Base-by-base conservation (phyloP, 2,888 invertebrate species). In the Pristionchus entomophagus region DNA sequence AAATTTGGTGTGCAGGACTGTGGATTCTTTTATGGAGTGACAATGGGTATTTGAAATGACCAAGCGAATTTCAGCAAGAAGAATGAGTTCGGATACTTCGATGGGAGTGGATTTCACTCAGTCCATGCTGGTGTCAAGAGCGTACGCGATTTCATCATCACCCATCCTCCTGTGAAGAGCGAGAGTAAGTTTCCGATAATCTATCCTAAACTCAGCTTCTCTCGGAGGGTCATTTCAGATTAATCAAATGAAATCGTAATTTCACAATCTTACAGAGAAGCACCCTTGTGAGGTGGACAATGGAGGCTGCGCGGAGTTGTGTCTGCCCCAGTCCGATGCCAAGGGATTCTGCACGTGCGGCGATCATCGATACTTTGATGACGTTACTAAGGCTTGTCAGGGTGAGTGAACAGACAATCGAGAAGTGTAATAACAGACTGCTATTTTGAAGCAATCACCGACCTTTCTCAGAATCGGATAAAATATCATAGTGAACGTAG, bases 11-110 rank as follows among this genome's bases (percentile, higher is more conserved):
- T n/a, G n/a, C n/a, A n/a, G n/a, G n/a, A 22, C 38, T 8, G 41
- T 10, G 12, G 26, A 41, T 35, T 29, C 32, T 56, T 19, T n/a
- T 2, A 29, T 32, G 1, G n/a, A 22, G 3, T 73, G 29, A 29
- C 10, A 38, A 4, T 38, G 35, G 12, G 5, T 51, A 32, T 2
- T 51, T 3, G 51, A 3, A n/a, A 6, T 19, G 49, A 49, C 4
- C 17, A 3, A 26, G 14, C 10, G 14, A 62, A 32, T 45, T 65
- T 22, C 49, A 84, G 83, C 49, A 84, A 84, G 49, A 41, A 51
- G 29, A 45, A 84, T 22, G 83, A 84, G 32, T 84, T 84, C 49
- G 83, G 83, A 2, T 84, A 41, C 83, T 65, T 49, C 83, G 49
- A 84, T 41, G 32, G 35, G 19, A 26, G 49, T 45, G 83, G 83